Conservation (phyloP, 2,888 invertebrate species). For the Heteromurus nitidus region DNA sequence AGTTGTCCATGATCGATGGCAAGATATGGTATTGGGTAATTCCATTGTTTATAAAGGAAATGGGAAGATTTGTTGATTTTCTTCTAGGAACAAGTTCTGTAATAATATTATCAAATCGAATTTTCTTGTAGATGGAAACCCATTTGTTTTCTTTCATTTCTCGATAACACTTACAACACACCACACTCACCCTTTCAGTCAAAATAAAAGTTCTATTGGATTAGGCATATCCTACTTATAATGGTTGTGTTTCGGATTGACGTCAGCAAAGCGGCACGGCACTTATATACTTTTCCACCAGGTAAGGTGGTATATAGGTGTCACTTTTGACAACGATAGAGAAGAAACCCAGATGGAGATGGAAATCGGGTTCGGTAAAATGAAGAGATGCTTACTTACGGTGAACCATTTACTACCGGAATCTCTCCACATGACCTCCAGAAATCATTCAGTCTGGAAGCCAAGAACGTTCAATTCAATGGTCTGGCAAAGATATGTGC, state of each 20-base stretch:
- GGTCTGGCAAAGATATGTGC: not conserved
- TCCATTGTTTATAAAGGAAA: not conserved
- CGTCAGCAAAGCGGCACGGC: constrained; percentile 32
- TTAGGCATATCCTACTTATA: not conserved
- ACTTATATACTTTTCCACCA: constrained; percentile 17
- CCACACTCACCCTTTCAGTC: not conserved
- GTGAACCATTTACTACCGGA: not conserved
- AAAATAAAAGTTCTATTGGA: not conserved
- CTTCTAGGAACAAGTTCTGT: constrained; percentile 12
- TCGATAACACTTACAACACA: constrained; percentile 12
- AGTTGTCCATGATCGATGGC: not conserved
- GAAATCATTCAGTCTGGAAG: constrained; percentile 19
- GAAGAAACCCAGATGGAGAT: constrained; percentile 29
- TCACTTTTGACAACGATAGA: constrained; percentile 18
- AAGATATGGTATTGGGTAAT: not conserved
- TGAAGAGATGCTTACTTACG: not conserved
- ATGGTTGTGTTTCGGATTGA: constrained; percentile 19
- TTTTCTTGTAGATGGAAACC: constrained; percentile 33
- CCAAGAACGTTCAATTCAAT: not conserved
- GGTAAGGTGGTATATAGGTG: constrained; percentile 45
- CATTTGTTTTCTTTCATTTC: constrained; percentile 41
- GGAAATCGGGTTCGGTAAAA: no score
- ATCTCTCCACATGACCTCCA: constrained; percentile 19
- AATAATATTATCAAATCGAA: constrained; percentile 54
- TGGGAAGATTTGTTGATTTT: constrained; percentile 33